These are phyloP conservation scores for Myotis daubentonii DNA, from an alignment of 2,797 vertebrate genomes.

Conservation along the genomic window DNA sequence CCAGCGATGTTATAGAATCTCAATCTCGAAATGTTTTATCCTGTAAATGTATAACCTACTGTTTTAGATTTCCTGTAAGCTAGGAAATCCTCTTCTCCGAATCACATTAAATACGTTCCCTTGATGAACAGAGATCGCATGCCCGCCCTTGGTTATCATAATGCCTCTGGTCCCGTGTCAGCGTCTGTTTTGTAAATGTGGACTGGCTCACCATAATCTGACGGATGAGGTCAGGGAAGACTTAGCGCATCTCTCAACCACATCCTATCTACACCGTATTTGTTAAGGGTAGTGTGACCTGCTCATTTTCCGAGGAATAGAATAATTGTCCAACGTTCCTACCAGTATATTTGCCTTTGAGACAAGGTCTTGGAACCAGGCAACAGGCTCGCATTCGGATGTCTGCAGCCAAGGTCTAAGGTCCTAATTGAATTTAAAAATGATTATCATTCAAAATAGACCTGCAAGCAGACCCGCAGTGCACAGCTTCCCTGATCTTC, in stretches of 20 bases:
- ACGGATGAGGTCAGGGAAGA: background rate
- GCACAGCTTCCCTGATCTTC: background rate
- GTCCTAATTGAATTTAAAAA: background rate
- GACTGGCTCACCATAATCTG: background rate
- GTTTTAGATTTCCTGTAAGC: slow-evolving; percentile 6
- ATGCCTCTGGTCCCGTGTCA: background rate
- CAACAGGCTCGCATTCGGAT: background rate
- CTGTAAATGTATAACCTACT: background rate
- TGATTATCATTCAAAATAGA: slow-evolving; percentile 21
- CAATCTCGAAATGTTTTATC: slow-evolving; percentile 36
- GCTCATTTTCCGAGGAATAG: background rate
- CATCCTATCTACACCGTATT: background rate
- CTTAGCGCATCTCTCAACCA: background rate
- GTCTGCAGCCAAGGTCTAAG: background rate
- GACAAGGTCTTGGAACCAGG: background rate
- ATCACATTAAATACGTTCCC: background rate
- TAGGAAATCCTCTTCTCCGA: background rate
- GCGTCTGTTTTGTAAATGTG: slow-evolving; percentile 19
- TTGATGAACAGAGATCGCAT: background rate
- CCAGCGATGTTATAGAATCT: background rate
- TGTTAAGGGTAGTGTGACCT: background rate
- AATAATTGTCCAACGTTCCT: background rate
- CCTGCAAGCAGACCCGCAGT: background rate
- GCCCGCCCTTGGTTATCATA: background rate
- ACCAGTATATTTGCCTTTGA: slow-evolving; percentile 20